These are phyloP conservation scores for Antitype chi DNA, from an alignment of 2,888 invertebrate species.

Conservation along the genomic window DNA sequence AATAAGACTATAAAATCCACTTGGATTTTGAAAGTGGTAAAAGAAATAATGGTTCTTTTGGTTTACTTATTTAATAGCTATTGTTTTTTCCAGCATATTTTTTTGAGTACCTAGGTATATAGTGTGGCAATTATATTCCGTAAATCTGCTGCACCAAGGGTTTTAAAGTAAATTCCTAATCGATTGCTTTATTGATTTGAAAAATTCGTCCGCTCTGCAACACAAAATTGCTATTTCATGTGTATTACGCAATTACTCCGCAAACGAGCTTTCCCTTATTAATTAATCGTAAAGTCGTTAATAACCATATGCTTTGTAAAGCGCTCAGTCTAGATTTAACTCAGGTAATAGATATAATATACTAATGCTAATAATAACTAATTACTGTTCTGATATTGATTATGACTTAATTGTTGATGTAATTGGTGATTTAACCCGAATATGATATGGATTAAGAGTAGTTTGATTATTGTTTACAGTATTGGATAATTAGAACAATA, in stretches of 20 bases:
- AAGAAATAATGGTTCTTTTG: slow-evolving; percentile 1
- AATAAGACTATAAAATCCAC: slow-evolving; percentile 41
- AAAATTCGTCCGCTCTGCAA: not conserved
- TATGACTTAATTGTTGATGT: slow-evolving; percentile 22
- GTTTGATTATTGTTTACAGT: slow-evolving; percentile 4
- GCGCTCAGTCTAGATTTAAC: slow-evolving; percentile 71
- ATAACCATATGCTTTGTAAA: slow-evolving; percentile 71
- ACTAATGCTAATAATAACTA: slow-evolving; percentile 31
- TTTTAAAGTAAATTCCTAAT: not conserved
- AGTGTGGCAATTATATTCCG: too few relatives aligned
- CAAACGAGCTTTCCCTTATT: slow-evolving; percentile 24
- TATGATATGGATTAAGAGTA: slow-evolving; percentile 8
- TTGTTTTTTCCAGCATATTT: not conserved
- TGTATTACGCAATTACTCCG: not conserved
- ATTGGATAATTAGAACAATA: too few relatives aligned
- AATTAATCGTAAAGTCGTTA: slow-evolving; percentile 69
- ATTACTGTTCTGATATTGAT: slow-evolving; percentile 39
- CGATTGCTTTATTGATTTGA: not conserved
- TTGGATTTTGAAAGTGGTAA: slow-evolving; percentile 26
- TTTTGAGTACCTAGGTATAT: too few relatives aligned
- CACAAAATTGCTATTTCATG: not conserved
- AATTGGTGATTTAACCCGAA: not conserved
- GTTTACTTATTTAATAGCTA: not conserved
- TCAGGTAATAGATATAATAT: slow-evolving; percentile 37
- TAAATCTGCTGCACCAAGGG: not conserved